Base-by-base conservation (phyloP, 2,113 vertebrate genomes). In the Apaloderma vittatum region DNA sequence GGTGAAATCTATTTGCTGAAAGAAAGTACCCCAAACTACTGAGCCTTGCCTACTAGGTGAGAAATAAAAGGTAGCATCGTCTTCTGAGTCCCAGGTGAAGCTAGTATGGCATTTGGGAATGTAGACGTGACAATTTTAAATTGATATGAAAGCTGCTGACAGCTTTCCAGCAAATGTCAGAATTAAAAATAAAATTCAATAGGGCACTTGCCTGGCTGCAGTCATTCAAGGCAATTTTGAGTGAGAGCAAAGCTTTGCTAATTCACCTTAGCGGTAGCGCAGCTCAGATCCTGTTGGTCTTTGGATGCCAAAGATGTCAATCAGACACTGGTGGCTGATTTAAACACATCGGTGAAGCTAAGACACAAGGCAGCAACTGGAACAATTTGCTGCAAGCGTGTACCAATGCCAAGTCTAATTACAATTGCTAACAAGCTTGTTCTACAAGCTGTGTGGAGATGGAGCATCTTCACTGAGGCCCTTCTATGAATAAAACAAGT, bases 271-370 rank as follows among this genome's bases (percentile, higher is more conserved):
- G 11, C 9, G 18, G 23, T 37, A 37, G 59, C 5, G 9, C 46
- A 55, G 43, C 67, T 79, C 3, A 0, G 29, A 49, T 51, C 8
- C 40, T 8, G 3, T 20, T 45, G 40, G 32, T 51, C 73, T 45
- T 51, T 55, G 43, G 40, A 12, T 29, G 52, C 52, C 32, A 30
- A 66, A 59, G 43, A 40, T 26, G 48, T 88, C 43, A 37, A 1
- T 62, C 15, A 5, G 63, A 34, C 17, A 7, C 15, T 20, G 32
- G 34, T 22, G n/a, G 59, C 7, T 21, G 54, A 48, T 68, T 52
- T 73, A 52, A 58, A 63, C 26, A 12, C 0, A 0, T 24, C 2
- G 0, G 34, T 5, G 30, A 81, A 77, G 32, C 36, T 21, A n/a
- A 70, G 46, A 27, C 20, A 8, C 13, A 4, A 48, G 27, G 43